Evolutionary conservation across 2,113 vertebrate genomes (phyloP), one percentile per base, ranked within the genome.

Genomic region (Anser brachyrhynchus): DNA sequence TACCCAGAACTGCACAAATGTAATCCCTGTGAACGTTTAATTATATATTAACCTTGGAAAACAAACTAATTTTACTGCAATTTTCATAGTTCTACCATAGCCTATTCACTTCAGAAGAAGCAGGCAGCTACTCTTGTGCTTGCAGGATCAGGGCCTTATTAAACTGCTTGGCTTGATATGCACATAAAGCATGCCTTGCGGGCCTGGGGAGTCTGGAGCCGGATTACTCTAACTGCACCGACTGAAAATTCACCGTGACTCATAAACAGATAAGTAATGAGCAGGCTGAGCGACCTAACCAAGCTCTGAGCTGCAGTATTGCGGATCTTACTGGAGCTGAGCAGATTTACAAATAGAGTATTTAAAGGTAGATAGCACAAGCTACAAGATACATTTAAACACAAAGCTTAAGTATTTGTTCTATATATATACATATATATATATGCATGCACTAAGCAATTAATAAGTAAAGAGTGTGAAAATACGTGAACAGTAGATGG

Each of bases 201-300:
- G 93, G 71, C 66, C 52, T 41, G 77, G 26, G 39, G 61, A 72
- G 39, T 13, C 66, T n/a, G 29, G 41, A 78, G 61, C 25, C 0
- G 0, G 17, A 7, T n/a, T 70, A 21, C 6, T 62, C 35, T 25
- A 70, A 26, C 64, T 37, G 14, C 0, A 1, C 35, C 83, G 83
- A 41, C 5, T 3, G 7, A 83, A 79, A 87, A 76, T 73, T 88
- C 64, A 1, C 0, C 19, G 44, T 71, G 72, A 73, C n/a, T 88
- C 44, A 46, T 31, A 9, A 54, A 41, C 62, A 49, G 57, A 2
- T 62, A 28, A 72, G 39, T 51, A 77, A 90, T 0, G 9, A 88
- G 64, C 2, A 67, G 5, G 11, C 35, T 64, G 59, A 51, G 57
- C 46, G 55, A 75, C 51, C n/a, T 78, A 52, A 66, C 1, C 16